Evolutionary conservation across 2,113 vertebrate genomes (phyloP), one percentile per base, ranked within the genome.

Genomic region (Empidonax traillii): DNA sequence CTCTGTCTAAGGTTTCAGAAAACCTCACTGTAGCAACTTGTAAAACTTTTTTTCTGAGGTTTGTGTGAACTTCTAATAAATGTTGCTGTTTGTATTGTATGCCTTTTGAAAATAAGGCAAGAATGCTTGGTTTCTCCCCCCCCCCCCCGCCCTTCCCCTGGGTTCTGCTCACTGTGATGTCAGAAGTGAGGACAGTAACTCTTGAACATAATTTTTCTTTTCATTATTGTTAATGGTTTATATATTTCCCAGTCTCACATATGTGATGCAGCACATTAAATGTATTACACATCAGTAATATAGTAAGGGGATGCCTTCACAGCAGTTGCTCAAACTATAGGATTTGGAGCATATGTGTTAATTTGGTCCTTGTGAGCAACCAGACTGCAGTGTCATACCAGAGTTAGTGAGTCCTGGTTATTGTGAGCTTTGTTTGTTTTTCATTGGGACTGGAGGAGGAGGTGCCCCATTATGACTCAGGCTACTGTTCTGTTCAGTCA

Each of bases 401-500:
- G 65, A 69, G 55, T 82, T 69, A 61, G 65, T 27, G 23, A 41
- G 66, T 90, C 47, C 46, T 80, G 35, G 37, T 72, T 76, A 25
- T 51, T 88, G 41, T 75, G 35, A 33, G 55, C 16, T 69, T 63
- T 72, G 15, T 43, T 58, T 74, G 13, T 6, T 52, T 93, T 81
- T 44, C 2, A 0, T 52, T 77, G 31, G 43, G 56, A 53, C 30
- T 68, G 49, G 11, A 41, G 59, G 66, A 61, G 30, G 63, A 62
- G 22, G 12, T 51, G 39, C 6, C 17, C 4, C 0, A 0, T 67
- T 61, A 27, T 58, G 21, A 18, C 43, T 90, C 21, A 3, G 14
- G 24, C 51, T 88, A 1, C 44, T 59, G 37, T 39, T 53, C 23
- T 80, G 33, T 19, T 31, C 80, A 67, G 22, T 71, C 51, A 31